Evolutionary conservation across 2,888 invertebrate species (phyloP).

Genomic region (Drosophila pegasa): DNA sequence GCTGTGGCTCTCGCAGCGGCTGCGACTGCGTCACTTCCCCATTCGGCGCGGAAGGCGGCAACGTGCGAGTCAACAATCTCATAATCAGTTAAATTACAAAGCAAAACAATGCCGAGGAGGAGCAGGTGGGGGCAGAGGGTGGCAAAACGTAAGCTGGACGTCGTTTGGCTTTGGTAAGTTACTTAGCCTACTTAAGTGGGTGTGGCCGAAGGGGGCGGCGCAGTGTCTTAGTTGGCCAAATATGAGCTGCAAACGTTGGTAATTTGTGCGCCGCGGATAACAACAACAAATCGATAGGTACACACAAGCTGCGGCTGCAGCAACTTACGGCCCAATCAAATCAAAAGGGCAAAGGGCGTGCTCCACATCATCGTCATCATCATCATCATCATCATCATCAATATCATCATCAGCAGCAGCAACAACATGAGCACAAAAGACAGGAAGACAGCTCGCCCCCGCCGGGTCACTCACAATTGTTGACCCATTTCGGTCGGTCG

Average conservation of each 20-base stretch:
- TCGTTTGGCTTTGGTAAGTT: conserved; percentile 41
- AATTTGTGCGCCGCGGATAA: conserved; percentile 27
- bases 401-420: conserved; percentile 19
- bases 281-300: conserved; percentile 42
- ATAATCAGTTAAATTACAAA: conserved; percentile 77
- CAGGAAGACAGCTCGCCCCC: conserved; percentile 66
- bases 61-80: conserved; percentile 77
- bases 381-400: conserved; percentile 3
- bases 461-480: conserved; percentile 65
- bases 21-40: conserved; percentile 40
- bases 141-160: conserved; percentile 14
- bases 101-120: conserved; percentile 41
- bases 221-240: conserved; percentile 26
- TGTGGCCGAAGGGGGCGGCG: conserved; percentile 17
- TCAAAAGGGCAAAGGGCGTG: conserved; percentile 64
- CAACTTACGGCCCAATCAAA: conserved; percentile 64
- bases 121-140: neutral
- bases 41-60: conserved; percentile 22
- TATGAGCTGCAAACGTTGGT: conserved; percentile 40
- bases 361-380: conserved; percentile 8
- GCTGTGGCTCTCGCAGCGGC: neutral
- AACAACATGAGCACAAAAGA: conserved; percentile 53
- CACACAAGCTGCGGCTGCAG: conserved; percentile 45
- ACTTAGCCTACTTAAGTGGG: conserved; percentile 53
- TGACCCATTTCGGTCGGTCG: conserved; percentile 67